Conservation (phyloP, 1,140 invertebrate genomes). For the Armadillidium nasatum region DNA sequence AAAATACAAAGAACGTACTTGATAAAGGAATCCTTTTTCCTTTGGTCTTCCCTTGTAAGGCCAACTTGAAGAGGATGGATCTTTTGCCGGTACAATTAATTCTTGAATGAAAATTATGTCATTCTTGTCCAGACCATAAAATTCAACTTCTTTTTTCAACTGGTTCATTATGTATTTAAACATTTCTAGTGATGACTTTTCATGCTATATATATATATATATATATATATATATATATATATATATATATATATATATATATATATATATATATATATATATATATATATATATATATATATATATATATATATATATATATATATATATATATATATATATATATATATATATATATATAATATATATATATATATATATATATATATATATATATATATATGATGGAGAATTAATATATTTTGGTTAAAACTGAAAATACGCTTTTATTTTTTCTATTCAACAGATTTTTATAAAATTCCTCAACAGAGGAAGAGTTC, state of each 20-base stretch:
- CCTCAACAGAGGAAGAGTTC: too few relatives aligned
- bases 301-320: neutral
- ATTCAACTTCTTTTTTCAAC: constrained; percentile 46
- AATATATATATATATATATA: neutral
- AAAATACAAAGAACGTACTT: constrained; percentile 37
- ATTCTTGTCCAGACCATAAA: constrained; percentile 45
- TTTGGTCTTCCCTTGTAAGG: constrained; percentile 40
- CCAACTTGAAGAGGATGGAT: constrained; percentile 30
- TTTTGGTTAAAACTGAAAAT: too few relatives aligned
- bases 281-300: neutral
- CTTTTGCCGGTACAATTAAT: constrained; percentile 49
- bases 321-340: neutral
- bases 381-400: neutral
- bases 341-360: neutral
- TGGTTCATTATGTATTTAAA: constrained; percentile 52
- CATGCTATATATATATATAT: constrained; percentile 50
- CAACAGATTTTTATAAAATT: too few relatives aligned
- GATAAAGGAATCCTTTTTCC: constrained; percentile 51
- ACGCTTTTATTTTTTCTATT: too few relatives aligned
- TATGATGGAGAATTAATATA: too few relatives aligned
- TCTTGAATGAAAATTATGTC: constrained; percentile 53
- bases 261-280: constrained; percentile 18
- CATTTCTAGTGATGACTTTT: constrained; percentile 52
- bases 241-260: neutral
- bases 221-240: too few relatives aligned